Percentiles rank a stretch among this genome's conserved stretches.
Evolutionary conservation across 2,888 invertebrate species (phyloP).

Genomic region (Perizoma affinitatum): DNA sequence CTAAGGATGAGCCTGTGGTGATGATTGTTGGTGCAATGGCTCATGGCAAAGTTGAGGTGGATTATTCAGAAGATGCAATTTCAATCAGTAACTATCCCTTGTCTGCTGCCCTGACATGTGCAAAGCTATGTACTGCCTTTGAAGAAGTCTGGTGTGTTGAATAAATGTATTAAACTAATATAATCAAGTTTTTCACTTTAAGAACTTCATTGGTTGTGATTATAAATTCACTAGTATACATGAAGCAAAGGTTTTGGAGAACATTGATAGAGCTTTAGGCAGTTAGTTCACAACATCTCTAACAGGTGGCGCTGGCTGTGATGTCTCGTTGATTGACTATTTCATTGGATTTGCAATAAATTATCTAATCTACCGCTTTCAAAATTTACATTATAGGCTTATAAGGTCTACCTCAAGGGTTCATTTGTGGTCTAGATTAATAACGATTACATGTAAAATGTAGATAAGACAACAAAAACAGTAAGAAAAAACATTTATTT

Average conservation of each 20-base stretch:
- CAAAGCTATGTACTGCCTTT: slow-evolving; percentile 96
- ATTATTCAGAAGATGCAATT: slow-evolving; percentile 95
- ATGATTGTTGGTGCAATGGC: slow-evolving; percentile 98
- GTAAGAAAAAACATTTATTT: no score
- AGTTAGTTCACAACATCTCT: neutral
- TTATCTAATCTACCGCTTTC: no score
- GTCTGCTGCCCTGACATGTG: slow-evolving; percentile 97
- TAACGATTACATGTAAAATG: no score
- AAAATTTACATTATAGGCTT: no score
- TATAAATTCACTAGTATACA: no score
- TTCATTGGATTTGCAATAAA: no score
- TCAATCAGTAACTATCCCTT: slow-evolving; percentile 98
- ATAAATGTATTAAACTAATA: slow-evolving; percentile 55
- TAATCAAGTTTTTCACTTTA: neutral
- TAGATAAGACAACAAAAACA: no score
- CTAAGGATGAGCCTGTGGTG: slow-evolving; percentile 92
- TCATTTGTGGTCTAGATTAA: no score
- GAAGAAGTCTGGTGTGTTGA: slow-evolving; percentile 96
- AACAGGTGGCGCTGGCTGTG: slow-evolving; percentile 20
- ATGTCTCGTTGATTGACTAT: neutral
- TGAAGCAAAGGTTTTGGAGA: no score
- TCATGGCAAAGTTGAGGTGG: slow-evolving; percentile 94
- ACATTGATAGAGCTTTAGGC: no score
- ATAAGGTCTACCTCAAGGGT: no score
- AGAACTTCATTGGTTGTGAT: no score